These are phyloP conservation scores for Dreissena polymorpha DNA, from an alignment of 1,140 invertebrate species.

Conservation along the genomic window DNA sequence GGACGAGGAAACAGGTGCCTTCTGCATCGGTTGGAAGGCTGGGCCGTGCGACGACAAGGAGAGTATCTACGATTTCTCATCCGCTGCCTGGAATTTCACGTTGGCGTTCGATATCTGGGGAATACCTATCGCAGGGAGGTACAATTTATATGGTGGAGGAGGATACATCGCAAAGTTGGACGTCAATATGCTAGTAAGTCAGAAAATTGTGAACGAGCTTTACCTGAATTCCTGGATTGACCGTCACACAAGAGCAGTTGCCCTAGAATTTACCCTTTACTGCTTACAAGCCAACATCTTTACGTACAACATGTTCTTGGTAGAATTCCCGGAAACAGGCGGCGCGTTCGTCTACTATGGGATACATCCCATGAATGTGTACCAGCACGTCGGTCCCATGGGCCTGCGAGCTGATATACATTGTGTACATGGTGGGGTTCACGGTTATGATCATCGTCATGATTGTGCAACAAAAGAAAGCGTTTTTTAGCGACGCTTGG, in stretches of 20 bases:
- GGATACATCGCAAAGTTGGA: slow-evolving; percentile 68
- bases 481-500: slow-evolving; percentile 78
- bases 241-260: slow-evolving; percentile 80
- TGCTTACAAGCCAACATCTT: slow-evolving; percentile 78
- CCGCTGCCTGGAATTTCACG: slow-evolving; percentile 64
- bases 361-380: slow-evolving; percentile 68
- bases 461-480: slow-evolving; percentile 63
- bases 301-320: slow-evolving; percentile 62
- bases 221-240: slow-evolving; percentile 80
- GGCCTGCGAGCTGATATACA: slow-evolving; percentile 69
- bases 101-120: slow-evolving; percentile 63
- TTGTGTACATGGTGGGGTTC: slow-evolving; percentile 62
- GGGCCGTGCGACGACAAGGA: slow-evolving; percentile 53
- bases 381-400: slow-evolving; percentile 68
- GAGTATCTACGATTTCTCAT: slow-evolving; percentile 53
- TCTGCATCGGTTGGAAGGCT: slow-evolving; percentile 63
- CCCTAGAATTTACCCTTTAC: slow-evolving; percentile 82
- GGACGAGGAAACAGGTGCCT: slow-evolving; percentile 58
- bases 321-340: slow-evolving; percentile 81
- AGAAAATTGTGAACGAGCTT: slow-evolving; percentile 73
- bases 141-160: slow-evolving; percentile 65
- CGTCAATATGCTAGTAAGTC: slow-evolving; percentile 64
- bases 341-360: slow-evolving; percentile 67
- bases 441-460: slow-evolving; percentile 55
- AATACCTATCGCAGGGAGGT: slow-evolving; percentile 62